Conservation (phyloP, 2,113 vertebrate species). For the Alces alces region DNA sequence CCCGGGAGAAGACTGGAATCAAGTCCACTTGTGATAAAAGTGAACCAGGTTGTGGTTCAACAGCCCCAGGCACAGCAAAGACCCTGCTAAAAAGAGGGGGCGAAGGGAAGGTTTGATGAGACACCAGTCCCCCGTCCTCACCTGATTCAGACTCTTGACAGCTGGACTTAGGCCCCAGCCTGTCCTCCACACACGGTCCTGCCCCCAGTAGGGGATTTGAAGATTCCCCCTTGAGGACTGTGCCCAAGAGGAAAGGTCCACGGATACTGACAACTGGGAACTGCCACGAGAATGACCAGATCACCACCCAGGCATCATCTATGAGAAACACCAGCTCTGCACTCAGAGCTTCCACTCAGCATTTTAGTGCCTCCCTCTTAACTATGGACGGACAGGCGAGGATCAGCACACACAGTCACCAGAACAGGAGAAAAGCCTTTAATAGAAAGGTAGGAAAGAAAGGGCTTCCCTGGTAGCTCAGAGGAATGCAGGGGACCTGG, state of each 20-base stretch:
- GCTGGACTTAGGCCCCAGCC: rapidly evolving
- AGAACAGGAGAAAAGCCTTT: background rate
- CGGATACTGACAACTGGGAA: background rate
- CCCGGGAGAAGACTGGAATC: background rate
- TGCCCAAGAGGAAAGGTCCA: background rate
- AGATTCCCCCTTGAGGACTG: background rate
- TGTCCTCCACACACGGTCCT: background rate
- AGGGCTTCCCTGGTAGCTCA: background rate
- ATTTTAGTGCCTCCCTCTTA: background rate
- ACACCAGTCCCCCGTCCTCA: background rate
- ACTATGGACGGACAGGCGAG: rapidly evolving
- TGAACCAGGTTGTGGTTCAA: background rate
- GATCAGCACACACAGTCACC: rapidly evolving
- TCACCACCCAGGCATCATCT: background rate
- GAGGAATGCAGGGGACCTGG: background rate
- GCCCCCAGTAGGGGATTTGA: background rate
- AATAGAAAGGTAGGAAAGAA: background rate
- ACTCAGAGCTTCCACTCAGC: background rate
- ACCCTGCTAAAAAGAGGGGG: background rate
- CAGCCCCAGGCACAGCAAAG: background rate
- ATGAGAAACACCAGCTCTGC: rapidly evolving
- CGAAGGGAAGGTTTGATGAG: too few relatives aligned
- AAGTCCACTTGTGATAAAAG: background rate
- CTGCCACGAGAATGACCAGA: background rate
- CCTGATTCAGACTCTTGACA: background rate